Evolutionary conservation across 2,888 invertebrate species (phyloP).

Genomic region (Invenusta paracnida): DNA sequence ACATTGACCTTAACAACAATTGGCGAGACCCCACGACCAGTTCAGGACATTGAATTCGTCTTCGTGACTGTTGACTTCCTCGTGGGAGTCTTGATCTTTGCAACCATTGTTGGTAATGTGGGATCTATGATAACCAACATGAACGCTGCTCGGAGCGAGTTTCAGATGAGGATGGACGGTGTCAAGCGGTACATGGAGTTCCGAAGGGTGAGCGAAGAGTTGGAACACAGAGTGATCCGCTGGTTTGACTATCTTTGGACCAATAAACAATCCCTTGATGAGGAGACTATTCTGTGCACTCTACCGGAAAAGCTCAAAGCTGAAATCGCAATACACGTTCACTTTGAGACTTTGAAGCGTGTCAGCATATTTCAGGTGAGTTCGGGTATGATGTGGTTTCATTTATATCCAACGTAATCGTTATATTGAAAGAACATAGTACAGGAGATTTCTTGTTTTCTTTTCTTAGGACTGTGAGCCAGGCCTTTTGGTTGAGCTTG

Average conservation of each 20-base stretch:
- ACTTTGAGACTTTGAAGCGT: slow-evolving; percentile 77
- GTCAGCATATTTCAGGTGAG: slow-evolving; percentile 80
- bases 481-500: slow-evolving; percentile 54
- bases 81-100: slow-evolving; percentile 89
- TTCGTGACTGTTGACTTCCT: slow-evolving; percentile 88
- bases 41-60: slow-evolving; percentile 80
- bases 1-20: slow-evolving; percentile 89
- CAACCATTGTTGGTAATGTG: slow-evolving; percentile 90
- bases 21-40: slow-evolving; percentile 81
- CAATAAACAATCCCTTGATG: slow-evolving; percentile 74
- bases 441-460: too few relatives aligned
- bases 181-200: slow-evolving; percentile 78
- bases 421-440: too few relatives aligned
- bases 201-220: slow-evolving; percentile 68
- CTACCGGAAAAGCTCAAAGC: slow-evolving; percentile 82
- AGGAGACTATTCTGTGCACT: slow-evolving; percentile 67
- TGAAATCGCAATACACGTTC: slow-evolving; percentile 89
- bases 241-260: slow-evolving; percentile 86
- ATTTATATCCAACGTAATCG: too few relatives aligned
- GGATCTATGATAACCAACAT: slow-evolving; percentile 83
- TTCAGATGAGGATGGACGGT: slow-evolving; percentile 88
- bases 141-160: slow-evolving; percentile 88
- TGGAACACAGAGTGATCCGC: slow-evolving; percentile 76
- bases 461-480: slow-evolving; percentile 66
- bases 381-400: too few relatives aligned